Percentiles rank a stretch among this genome's conserved stretches.
These are phyloP conservation scores for Syrmaticus mikado DNA, from an alignment of 2,113 vertebrate genomes.

Conservation along the genomic window DNA sequence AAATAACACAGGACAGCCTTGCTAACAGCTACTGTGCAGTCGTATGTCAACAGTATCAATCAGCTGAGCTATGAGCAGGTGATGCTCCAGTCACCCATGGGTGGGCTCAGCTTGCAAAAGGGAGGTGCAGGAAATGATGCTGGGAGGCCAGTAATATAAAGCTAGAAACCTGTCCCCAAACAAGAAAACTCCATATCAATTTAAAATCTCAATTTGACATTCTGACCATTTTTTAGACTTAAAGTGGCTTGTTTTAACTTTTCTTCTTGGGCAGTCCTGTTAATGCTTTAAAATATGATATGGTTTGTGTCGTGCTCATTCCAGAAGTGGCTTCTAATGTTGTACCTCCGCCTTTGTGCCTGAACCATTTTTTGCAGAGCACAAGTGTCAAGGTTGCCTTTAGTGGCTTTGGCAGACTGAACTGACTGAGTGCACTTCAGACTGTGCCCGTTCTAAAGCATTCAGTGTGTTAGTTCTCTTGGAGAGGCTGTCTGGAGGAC, in stretches of 20 bases:
- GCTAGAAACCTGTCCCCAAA: background rate
- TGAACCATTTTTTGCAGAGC: background rate
- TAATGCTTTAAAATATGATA: background rate
- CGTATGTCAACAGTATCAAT: background rate
- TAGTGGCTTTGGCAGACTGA: background rate
- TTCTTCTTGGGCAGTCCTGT: background rate
- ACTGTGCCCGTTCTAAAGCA: background rate
- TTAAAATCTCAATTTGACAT: background rate
- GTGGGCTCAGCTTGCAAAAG: background rate
- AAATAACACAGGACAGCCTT: background rate
- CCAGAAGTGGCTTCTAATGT: background rate
- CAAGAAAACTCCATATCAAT: background rate
- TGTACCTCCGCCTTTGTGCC: fast-evolving
- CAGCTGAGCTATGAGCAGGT: background rate
- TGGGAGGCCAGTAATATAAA: background rate
- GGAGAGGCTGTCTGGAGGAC: background rate
- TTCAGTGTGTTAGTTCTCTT: background rate
- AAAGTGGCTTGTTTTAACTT: background rate
- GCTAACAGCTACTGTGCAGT: background rate
- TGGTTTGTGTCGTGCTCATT: background rate
- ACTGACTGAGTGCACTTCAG: background rate
- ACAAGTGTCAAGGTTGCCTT: background rate
- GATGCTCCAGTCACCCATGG: fast-evolving
- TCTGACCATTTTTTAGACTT: background rate
- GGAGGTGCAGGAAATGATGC: fast-evolving